Evolutionary conservation across 2,797 vertebrate genomes (phyloP).

Genomic region (Anisognathus igniventris): DNA sequence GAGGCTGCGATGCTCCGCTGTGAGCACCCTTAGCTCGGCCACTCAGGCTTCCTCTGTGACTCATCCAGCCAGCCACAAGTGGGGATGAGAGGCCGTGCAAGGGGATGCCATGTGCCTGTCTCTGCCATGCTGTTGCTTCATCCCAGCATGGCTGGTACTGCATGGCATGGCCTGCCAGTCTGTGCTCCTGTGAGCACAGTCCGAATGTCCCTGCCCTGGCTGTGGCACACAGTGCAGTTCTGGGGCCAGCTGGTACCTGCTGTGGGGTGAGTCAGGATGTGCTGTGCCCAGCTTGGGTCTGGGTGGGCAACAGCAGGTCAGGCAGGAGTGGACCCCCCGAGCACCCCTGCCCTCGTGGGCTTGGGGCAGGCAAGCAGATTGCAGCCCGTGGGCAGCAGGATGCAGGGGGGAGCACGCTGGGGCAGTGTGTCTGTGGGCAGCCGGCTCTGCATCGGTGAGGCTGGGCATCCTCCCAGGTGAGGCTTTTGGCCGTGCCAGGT

Average conservation of each 20-base stretch:
- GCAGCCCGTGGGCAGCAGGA: not conserved
- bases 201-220: not conserved
- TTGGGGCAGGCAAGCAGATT: not conserved
- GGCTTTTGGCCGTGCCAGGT: not conserved
- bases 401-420: fast-evolving
- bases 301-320: not conserved
- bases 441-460: fast-evolving
- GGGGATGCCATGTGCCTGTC: not conserved
- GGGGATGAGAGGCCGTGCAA: not conserved
- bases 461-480: constrained; percentile 17
- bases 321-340: not conserved
- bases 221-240: fast-evolving
- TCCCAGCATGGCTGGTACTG: not conserved
- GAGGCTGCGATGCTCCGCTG: not conserved
- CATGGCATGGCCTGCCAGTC: not conserved
- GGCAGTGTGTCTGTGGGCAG: not conserved
- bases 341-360: fast-evolving
- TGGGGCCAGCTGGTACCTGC: not conserved
- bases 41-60: not conserved
- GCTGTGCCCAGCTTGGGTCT: fast-evolving
- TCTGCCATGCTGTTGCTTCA: not conserved
- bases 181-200: fast-evolving
- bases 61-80: not conserved
- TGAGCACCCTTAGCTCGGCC: not conserved
- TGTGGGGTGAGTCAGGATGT: not conserved